A percentile compares a stretch with the other conserved stretches of the same genome.
Conservation (phyloP, 1,140 invertebrate species). For the Bombyx mori region DNA sequence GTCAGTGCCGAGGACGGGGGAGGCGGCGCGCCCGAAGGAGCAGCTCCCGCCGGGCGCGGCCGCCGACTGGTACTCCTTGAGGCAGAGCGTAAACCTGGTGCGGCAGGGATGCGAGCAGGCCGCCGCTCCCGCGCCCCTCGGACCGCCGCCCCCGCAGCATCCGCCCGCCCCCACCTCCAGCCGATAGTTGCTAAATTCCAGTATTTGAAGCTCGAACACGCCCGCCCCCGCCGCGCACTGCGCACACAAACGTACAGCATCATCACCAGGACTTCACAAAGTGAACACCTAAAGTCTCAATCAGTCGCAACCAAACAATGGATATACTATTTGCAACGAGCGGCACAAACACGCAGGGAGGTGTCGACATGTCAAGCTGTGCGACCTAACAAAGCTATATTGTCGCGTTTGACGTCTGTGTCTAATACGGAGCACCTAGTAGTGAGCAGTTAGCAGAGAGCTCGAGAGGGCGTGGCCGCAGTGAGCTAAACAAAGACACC, state of each 20-base stretch:
- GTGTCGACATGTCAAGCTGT: too few species aligned
- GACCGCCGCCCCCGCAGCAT: slow-evolving; percentile 80
- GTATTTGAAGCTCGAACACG: slow-evolving; percentile 92
- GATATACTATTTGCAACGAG: too few species aligned
- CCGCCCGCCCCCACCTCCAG: slow-evolving; percentile 84
- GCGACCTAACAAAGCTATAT: too few species aligned
- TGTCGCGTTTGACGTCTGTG: too few species aligned
- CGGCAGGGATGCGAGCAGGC: slow-evolving; percentile 77
- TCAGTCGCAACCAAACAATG: too few species aligned
- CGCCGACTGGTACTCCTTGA: slow-evolving; percentile 93
- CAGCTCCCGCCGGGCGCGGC: slow-evolving; percentile 84
- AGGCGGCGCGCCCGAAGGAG: slow-evolving; percentile 91
- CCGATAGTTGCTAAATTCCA: slow-evolving; percentile 89
- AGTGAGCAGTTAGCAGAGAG: too few species aligned
- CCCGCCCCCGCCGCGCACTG: slow-evolving; percentile 84
- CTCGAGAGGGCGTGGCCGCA: too few species aligned
- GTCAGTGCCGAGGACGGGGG: slow-evolving; percentile 86
- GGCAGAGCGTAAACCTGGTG: slow-evolving; percentile 89
- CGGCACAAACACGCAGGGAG: too few species aligned
- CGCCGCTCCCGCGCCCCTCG: slow-evolving; percentile 75
- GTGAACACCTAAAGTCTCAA: too few species aligned
- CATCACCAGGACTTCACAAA: too few species aligned
- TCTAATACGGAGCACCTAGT: too few species aligned
- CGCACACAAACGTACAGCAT: slow-evolving; percentile 11
- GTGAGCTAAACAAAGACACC: too few species aligned